phyloP scores from a whole-genome alignment of 2,113 vertebrate genomes.

The Oreochromis niloticus region DNA sequence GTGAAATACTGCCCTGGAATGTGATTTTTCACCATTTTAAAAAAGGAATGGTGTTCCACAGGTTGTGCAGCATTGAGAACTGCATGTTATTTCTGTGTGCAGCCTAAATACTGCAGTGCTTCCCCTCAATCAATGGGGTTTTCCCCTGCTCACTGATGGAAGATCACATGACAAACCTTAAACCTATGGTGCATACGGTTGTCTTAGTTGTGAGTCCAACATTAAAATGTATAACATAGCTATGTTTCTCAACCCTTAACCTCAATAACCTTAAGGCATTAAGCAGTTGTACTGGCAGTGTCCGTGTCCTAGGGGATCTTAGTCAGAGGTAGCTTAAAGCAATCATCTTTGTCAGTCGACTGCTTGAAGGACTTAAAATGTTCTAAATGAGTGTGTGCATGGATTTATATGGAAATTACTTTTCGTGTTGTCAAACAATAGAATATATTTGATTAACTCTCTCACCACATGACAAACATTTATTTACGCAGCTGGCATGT shows the following conservation, averaged over 20 bases:
- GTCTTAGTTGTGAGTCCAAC: not conserved
- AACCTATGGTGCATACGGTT: not conserved
- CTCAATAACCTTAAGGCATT: not conserved
- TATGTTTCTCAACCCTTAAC: not conserved
- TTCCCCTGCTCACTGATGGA: slow-evolving; percentile 12
- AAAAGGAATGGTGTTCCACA: slow-evolving; percentile 4
- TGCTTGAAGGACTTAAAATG: not conserved
- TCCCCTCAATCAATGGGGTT: slow-evolving; percentile 39
- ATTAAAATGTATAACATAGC: not conserved
- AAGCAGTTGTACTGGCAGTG: not conserved
- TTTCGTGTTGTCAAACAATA: not conserved
- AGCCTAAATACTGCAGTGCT: slow-evolving; percentile 47
- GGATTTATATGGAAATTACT: not conserved
- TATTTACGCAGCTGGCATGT: not conserved
- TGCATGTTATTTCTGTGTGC: not conserved
- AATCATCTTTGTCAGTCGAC: not conserved
- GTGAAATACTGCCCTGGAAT: not conserved
- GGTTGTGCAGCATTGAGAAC: not conserved
- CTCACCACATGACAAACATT: not conserved
- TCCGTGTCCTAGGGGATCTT: not conserved
- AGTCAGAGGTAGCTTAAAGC: not conserved
- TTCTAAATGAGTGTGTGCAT: not conserved
- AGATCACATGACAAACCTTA: slow-evolving; percentile 40
- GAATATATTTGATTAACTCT: not conserved
- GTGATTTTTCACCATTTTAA: not conserved